A percentile compares a stretch with the other conserved stretches of the same genome.
Evolutionary conservation across 1,140 invertebrate genomes (phyloP).

Genomic region (Anadara kagoshimensis): DNA sequence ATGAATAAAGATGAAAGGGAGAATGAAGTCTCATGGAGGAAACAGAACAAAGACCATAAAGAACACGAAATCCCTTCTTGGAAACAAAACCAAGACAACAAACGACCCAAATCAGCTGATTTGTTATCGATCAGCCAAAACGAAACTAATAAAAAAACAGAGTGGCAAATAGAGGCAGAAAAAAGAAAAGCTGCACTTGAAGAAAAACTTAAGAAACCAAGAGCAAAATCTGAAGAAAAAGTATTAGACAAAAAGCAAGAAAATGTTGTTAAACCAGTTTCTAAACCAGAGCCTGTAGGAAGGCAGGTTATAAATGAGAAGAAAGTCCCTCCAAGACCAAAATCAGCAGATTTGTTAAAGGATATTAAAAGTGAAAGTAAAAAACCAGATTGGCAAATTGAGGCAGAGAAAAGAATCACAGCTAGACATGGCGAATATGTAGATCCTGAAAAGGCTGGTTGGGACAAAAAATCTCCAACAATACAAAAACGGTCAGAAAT

Average conservation of each 20-base stretch:
- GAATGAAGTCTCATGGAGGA: too few species aligned
- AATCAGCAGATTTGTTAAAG: slow-evolving; percentile 37
- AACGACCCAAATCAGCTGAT: slow-evolving; percentile 17
- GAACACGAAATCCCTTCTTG: slow-evolving; percentile 27
- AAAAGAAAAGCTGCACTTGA: neutral
- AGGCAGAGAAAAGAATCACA: slow-evolving; percentile 54
- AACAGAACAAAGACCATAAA: too few species aligned
- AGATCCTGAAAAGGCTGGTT: slow-evolving; percentile 39
- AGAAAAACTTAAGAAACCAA: slow-evolving; percentile 7
- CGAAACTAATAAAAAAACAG: neutral
- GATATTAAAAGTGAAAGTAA: slow-evolving; percentile 11
- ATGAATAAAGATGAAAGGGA: too few species aligned
- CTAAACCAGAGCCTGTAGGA: too few species aligned
- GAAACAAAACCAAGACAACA: slow-evolving; percentile 43
- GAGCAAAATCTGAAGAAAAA: slow-evolving; percentile 8
- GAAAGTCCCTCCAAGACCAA: slow-evolving; percentile 19
- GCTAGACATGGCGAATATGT: slow-evolving; percentile 43
- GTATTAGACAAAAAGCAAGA: slow-evolving; percentile 6
- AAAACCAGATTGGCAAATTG: slow-evolving; percentile 58
- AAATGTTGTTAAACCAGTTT: neutral
- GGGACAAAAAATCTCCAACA: slow-evolving; percentile 1
- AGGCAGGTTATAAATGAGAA: neutral
- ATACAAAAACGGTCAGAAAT: neutral
- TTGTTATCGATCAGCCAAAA: slow-evolving; percentile 8
- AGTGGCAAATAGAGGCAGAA: neutral